These are phyloP conservation scores for Leptodactylus fallax DNA, from an alignment of 2,797 vertebrate species.

Conservation along the genomic window DNA sequence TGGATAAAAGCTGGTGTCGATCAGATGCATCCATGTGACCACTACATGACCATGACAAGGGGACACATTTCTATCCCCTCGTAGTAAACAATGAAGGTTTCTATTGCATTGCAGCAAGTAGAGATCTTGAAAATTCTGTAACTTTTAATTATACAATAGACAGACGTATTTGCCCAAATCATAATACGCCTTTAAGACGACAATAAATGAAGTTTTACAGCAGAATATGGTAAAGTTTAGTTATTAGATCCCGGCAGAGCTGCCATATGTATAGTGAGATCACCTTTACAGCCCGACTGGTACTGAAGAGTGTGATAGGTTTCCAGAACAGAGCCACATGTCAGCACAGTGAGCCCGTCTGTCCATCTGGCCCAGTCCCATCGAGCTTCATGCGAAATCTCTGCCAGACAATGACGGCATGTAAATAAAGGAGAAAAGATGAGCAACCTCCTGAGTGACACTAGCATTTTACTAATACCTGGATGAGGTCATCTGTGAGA, in stretches of 20 bases:
- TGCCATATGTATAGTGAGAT: constrained; percentile 56
- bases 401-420: constrained; percentile 58
- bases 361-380: constrained; percentile 35
- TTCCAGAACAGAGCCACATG: constrained; percentile 43
- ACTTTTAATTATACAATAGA: neutral
- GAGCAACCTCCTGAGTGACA: neutral
- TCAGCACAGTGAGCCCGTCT: constrained; percentile 44
- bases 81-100: neutral
- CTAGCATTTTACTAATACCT: neutral
- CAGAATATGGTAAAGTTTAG: neutral
- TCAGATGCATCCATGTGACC: too few species aligned
- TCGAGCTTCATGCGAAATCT: neutral
- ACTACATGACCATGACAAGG: too few species aligned
- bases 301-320: constrained; percentile 28
- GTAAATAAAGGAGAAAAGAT: neutral
- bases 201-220: neutral
- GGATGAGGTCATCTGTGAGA: neutral
- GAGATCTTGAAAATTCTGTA: neutral
- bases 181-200: neutral
- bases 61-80: neutral
- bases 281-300: constrained; percentile 30
- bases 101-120: neutral
- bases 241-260: neutral
- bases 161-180: neutral
- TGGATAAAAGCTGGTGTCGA: too few species aligned